These are phyloP conservation scores for Ciconia boyciana DNA, from an alignment of 2,113 vertebrate genomes.

Conservation along the genomic window DNA sequence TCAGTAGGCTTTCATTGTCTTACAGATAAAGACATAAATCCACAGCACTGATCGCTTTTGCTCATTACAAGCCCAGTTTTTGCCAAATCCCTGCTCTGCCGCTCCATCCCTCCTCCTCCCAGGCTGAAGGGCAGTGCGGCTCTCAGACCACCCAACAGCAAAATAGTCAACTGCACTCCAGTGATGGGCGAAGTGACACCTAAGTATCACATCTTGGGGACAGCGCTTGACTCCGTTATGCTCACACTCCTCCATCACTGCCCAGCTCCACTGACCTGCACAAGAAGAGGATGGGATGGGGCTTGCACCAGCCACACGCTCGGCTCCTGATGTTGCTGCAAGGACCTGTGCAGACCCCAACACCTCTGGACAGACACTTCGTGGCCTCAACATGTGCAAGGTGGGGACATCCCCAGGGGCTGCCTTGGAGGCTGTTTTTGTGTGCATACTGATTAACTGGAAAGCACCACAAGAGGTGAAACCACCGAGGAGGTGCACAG, in stretches of 20 bases:
- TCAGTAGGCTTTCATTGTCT: not conserved
- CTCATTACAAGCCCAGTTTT: not conserved
- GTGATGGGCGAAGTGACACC: not conserved
- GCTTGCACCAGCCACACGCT: not conserved
- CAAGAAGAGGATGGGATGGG: not conserved
- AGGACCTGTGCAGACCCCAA: not conserved
- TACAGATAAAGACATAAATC: not conserved
- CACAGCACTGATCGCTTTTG: not conserved
- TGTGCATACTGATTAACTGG: not conserved
- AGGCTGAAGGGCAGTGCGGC: not conserved
- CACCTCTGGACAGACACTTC: not conserved
- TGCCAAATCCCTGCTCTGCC: not conserved
- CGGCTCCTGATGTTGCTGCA: not conserved
- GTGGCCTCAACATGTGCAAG: fast-evolving
- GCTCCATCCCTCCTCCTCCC: not conserved
- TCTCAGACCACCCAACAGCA: not conserved
- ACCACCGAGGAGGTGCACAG: not conserved
- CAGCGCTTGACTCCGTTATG: not conserved
- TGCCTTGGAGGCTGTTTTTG: not conserved
- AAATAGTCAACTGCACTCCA: not conserved
- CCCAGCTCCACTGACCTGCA: fast-evolving
- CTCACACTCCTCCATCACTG: not conserved
- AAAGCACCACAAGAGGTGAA: not conserved
- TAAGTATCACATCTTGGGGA: too few species aligned
- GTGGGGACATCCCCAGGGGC: not conserved